Conservation (phyloP, 2,797 vertebrate species). For the Fratercula arctica region DNA sequence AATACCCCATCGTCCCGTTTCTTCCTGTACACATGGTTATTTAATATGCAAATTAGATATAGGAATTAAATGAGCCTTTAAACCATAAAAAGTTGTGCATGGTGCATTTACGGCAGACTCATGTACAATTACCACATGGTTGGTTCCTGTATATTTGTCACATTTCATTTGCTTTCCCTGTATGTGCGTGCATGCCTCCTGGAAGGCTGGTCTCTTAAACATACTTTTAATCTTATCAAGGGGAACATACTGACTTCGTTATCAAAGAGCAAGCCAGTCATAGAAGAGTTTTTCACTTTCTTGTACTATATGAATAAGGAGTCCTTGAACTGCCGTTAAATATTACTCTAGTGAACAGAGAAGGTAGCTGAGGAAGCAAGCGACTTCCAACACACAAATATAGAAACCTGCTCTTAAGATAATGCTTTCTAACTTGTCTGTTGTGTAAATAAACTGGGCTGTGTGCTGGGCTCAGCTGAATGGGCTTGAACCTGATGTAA, state of each 20-base stretch:
- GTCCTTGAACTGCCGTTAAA: neutral
- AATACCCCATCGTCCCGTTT: neutral
- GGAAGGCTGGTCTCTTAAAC: neutral
- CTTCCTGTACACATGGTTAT: neutral
- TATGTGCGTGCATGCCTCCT: neutral
- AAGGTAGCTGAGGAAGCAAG: neutral
- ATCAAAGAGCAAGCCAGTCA: neutral
- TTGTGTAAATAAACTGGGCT: slow-evolving; percentile 7
- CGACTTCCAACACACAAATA: neutral
- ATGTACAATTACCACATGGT: neutral
- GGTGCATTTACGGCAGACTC: neutral
- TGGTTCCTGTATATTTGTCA: slow-evolving; percentile 28
- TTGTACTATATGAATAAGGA: neutral
- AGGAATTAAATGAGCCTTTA: slow-evolving; percentile 23
- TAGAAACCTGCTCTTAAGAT: neutral
- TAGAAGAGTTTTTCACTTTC: neutral
- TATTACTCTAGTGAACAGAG: neutral
- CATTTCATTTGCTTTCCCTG: slow-evolving; percentile 10
- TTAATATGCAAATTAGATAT: slow-evolving; percentile 5
- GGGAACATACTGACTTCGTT: slow-evolving; percentile 9
- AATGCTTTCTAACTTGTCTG: neutral
- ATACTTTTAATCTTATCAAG: neutral
- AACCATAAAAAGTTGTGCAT: neutral
- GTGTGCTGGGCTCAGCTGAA: neutral
- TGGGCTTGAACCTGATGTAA: neutral